Conservation (phyloP, 2,888 invertebrate species). For the Onchidella celtica region DNA sequence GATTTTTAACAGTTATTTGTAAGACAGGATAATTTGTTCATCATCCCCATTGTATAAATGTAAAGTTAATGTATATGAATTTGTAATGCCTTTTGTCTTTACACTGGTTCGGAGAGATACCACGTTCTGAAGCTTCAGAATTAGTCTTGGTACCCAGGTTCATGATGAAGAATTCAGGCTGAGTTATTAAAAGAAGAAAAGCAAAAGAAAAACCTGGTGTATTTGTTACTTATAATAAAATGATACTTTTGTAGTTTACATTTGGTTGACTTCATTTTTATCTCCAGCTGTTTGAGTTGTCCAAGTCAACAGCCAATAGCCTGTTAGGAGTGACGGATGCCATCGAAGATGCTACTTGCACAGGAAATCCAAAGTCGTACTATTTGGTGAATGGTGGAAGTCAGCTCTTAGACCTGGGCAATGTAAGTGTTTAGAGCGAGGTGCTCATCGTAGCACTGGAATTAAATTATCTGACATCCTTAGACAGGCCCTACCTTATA, state of each 20-base stretch:
- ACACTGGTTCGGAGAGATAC: too few species aligned
- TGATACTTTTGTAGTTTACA: neutral
- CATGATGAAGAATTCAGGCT: too few species aligned
- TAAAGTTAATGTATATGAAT: too few species aligned
- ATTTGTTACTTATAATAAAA: neutral
- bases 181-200: too few species aligned
- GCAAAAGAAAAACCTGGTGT: too few species aligned
- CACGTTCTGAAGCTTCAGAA: too few species aligned
- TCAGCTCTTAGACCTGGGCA: constrained; percentile 59
- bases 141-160: too few species aligned
- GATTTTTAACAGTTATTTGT: too few species aligned
- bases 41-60: too few species aligned
- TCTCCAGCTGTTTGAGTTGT: constrained; percentile 33
- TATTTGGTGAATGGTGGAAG: constrained; percentile 68
- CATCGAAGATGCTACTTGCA: constrained; percentile 58
- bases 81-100: too few species aligned
- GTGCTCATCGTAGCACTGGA: neutral
- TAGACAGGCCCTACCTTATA: neutral
- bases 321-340: constrained; percentile 63
- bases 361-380: constrained; percentile 55
- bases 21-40: too few species aligned
- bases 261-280: too few species aligned
- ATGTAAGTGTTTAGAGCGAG: constrained; percentile 65
- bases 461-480: neutral
- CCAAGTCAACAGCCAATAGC: constrained; percentile 46